Evolutionary conservation across 2,888 invertebrate species (phyloP).

Genomic region (Serripes groenlandicus): DNA sequence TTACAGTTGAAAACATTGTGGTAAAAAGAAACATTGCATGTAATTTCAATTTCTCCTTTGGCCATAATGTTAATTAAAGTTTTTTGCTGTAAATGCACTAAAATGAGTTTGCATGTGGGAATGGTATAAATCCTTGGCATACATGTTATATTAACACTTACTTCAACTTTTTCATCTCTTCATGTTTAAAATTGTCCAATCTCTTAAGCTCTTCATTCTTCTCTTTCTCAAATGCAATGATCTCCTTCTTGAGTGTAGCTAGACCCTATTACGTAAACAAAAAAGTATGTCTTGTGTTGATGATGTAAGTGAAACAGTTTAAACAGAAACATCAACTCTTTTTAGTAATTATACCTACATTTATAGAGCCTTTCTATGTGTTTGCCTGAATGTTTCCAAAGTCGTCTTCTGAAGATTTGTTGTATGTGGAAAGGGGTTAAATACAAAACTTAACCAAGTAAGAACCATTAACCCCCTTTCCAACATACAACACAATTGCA

Average conservation of each 20-base stretch:
- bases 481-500: too few species aligned
- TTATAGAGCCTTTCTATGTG: too few species aligned
- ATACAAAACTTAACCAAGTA: too few species aligned
- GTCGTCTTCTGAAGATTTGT: too few species aligned
- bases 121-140: background rate
- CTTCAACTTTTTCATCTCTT: slow-evolving; percentile 85
- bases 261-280: too few species aligned
- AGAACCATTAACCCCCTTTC: too few species aligned
- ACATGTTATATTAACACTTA: slow-evolving; percentile 59
- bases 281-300: too few species aligned
- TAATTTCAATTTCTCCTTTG: background rate
- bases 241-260: slow-evolving; percentile 84
- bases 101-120: background rate
- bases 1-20: background rate
- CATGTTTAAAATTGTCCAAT: slow-evolving; percentile 83
- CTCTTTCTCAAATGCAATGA: slow-evolving; percentile 84
- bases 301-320: too few species aligned
- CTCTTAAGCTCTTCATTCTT: slow-evolving; percentile 82
- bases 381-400: too few species aligned
- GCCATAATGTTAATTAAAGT: background rate
- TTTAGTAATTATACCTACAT: too few species aligned
- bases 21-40: background rate
- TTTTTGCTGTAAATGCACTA: background rate
- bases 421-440: too few species aligned
- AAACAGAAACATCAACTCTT: too few species aligned